phyloP scores from a whole-genome alignment of 2,797 vertebrate genomes.

The Buphagus erythrorhynchus region DNA sequence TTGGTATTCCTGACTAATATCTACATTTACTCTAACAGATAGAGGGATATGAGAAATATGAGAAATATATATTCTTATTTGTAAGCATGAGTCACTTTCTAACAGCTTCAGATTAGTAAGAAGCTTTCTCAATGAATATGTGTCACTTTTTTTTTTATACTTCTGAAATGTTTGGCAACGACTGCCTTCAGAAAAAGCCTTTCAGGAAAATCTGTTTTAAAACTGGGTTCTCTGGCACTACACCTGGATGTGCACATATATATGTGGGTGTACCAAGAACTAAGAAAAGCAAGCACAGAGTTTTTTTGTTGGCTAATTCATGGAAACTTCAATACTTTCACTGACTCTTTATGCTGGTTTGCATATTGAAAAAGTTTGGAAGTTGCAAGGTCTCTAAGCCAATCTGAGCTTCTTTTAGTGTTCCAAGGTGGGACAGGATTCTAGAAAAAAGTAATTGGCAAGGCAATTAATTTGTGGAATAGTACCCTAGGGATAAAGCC shows the following conservation, averaged over 20 bases:
- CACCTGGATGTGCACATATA: neutral
- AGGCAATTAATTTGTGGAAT: neutral
- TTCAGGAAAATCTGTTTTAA: neutral
- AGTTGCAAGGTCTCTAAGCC: neutral
- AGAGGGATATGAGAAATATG: neutral
- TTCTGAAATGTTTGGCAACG: neutral
- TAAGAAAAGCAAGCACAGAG: neutral
- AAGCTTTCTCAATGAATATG: fast-evolving
- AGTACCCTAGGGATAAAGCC: neutral
- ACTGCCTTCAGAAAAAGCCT: neutral
- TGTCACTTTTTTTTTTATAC: neutral
- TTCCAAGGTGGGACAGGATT: neutral
- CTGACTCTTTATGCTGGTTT: neutral
- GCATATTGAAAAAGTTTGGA: neutral
- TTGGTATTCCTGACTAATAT: neutral
- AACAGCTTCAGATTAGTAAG: neutral
- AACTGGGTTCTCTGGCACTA: neutral
- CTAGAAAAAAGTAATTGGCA: neutral
- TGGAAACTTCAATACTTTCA: neutral
- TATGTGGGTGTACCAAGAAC: neutral
- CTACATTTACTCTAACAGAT: neutral
- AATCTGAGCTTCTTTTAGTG: neutral
- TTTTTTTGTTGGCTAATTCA: neutral
- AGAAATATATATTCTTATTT: neutral
- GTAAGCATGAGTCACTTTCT: neutral